Evolutionary conservation across 2,797 vertebrate genomes (phyloP).

Genomic region (Argya squamiceps): DNA sequence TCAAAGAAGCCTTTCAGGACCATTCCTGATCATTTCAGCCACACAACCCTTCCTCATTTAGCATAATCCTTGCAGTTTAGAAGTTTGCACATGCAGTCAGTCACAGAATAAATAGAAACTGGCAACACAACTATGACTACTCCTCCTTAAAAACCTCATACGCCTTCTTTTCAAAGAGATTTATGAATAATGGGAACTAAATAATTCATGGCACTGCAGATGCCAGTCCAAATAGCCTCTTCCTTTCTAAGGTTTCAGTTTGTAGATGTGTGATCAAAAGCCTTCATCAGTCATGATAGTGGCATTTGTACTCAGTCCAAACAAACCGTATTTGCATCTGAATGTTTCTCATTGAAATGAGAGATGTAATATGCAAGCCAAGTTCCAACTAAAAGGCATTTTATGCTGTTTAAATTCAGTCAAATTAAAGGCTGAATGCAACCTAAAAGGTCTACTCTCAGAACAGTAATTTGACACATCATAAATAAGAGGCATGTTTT

Average conservation of each 20-base stretch:
- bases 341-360: slow-evolving; percentile 83
- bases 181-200: slow-evolving; percentile 78
- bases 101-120: slow-evolving; percentile 28
- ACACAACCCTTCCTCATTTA: background rate
- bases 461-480: slow-evolving; percentile 79
- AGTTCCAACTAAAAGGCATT: slow-evolving; percentile 77
- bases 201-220: slow-evolving; percentile 79
- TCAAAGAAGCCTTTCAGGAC: background rate
- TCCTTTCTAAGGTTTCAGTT: slow-evolving; percentile 77
- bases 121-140: slow-evolving; percentile 43
- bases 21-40: background rate
- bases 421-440: slow-evolving; percentile 81
- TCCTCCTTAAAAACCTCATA: slow-evolving; percentile 70
- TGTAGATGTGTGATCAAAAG: slow-evolving; percentile 82
- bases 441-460: slow-evolving; percentile 77
- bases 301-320: slow-evolving; percentile 81
- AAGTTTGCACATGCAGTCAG: slow-evolving; percentile 1
- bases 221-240: slow-evolving; percentile 78
- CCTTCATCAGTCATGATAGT: slow-evolving; percentile 82
- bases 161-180: slow-evolving; percentile 74
- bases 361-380: slow-evolving; percentile 77
- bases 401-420: slow-evolving; percentile 79
- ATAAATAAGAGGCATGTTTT: slow-evolving; percentile 75
- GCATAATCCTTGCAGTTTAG: background rate
- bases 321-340: slow-evolving; percentile 86